Evolutionary conservation across 2,113 vertebrate species (phyloP), one percentile per base, ranked within the genome.

Genomic region (Crotalus helleri): DNA sequence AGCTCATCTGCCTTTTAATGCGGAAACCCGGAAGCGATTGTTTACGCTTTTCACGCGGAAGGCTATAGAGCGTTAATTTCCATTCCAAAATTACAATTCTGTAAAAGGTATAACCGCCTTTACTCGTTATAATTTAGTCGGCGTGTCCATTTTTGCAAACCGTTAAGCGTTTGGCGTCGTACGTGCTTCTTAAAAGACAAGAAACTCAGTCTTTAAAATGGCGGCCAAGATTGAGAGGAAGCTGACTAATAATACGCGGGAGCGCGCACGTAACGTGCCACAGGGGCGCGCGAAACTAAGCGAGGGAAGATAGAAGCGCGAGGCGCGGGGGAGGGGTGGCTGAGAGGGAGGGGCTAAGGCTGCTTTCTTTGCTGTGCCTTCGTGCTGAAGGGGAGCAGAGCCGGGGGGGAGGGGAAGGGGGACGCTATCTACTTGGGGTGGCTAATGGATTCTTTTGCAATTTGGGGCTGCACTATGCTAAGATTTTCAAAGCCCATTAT

Each of bases 11-110:
- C 59, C 1, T 87, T 85, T 90, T 91, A 13, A 11, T 39, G 86
- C 1, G 4, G 29, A 90, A 95, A 95, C 91, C 97, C 96, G 97
- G 96, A 97, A 96, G 91, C 0, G 46, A 74, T 95, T 9, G 51
- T 33, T 8, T 12, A 53, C 12, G 7, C 9, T 17, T 53, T 1
- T 55, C 33, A 7, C 29, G 9, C 11, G 54, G 8, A 3, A 46
- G 26, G 26, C 4, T 51, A 12, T 5, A 9, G 2, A 59, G 2
- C 2, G 44, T 24, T 59, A 13, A 3, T 26, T 92, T 46, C 9
- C 21, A 12, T 39, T 33, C 0, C 13, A 59, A 44, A 51, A 44
- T 21, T 21, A 21, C 15, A 81, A 92, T 10, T 46, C 26, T 55
- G 51, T 44, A 88, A 59, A 21, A n/a, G 53, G 19, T 90, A 23